phyloP scores from a whole-genome alignment of 2,113 vertebrate species.

The Dermatemys mawii region DNA sequence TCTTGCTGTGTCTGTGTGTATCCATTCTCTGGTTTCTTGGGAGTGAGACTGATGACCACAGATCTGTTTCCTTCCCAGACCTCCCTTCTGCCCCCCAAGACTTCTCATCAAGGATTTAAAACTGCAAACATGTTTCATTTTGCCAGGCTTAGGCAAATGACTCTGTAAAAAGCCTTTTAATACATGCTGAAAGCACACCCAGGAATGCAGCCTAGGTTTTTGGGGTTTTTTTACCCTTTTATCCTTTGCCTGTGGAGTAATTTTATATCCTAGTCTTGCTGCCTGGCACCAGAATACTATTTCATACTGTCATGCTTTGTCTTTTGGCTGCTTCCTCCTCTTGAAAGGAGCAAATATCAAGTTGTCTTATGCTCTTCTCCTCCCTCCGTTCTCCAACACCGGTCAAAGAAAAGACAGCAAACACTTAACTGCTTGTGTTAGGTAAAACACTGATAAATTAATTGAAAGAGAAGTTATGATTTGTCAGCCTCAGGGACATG shows the following conservation, averaged over 20 bases:
- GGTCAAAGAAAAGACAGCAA: conserved; percentile 22
- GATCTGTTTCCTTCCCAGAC: conserved; percentile 12
- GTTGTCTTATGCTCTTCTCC: background rate
- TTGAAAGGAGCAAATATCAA: conserved; percentile 20
- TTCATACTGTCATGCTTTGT: conserved; percentile 21
- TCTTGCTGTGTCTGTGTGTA: accelerated
- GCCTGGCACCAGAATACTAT: background rate
- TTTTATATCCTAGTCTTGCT: background rate
- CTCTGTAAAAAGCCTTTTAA: conserved; percentile 39
- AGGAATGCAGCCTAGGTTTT: conserved; percentile 28
- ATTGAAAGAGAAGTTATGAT: background rate
- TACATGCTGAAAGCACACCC: conserved; percentile 30
- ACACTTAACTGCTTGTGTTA: background rate
- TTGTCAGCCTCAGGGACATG: conserved; percentile 8
- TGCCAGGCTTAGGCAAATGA: conserved; percentile 8
- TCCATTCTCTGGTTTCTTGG: background rate
- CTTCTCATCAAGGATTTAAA: background rate
- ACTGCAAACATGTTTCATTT: background rate
- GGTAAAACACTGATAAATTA: conserved; percentile 39
- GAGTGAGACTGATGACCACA: accelerated
- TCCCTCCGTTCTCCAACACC: background rate
- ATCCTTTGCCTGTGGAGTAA: conserved; percentile 16
- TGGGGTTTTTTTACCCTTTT: conserved; percentile 17
- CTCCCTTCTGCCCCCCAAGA: background rate
- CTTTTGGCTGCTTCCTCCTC: background rate